Base-by-base conservation (phyloP, 2,113 vertebrate species). In the Crocuta crocuta region DNA sequence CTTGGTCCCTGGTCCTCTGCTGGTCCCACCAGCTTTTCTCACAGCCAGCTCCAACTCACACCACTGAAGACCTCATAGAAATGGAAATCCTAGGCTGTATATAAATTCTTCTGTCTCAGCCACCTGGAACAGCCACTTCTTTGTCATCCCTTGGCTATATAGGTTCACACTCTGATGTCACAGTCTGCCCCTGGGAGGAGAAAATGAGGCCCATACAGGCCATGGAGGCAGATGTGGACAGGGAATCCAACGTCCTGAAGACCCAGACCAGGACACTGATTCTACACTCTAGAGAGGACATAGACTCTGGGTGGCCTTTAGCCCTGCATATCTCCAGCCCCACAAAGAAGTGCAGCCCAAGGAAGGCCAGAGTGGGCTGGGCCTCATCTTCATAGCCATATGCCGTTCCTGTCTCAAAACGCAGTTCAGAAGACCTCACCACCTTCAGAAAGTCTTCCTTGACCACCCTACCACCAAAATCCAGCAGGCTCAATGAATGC, bases 321-420 rank as follows among this genome's bases (percentile, higher is more conserved):
- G 35, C 5, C 10, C 86, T 92, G 31, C 39, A 70, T 23, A 70
- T 21, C 48, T n/a, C 4, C 48, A 81, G 58, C 3, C 26, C 81
- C 58, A n/a, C 10, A 26, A 61, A 84, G 48, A 90, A 6, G 0
- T 66, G 39, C 23, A 63, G 28, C 80, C 17, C 1, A 39, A 33
- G 12, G 15, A 93, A 16, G 35, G 19, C 2, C 33, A 74, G 12
- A n/a, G 5, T 13, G 24, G 28, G 26, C 28, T 66, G 31, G 39
- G 71, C 35, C 55, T 91, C 31, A 43, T 10, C 39, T 73, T 68
- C 45, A 8, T 83, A 79, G 48, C 39, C n/a, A 79, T 61, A 48
- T 39, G 7, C 82, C 61, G 45, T 8, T 92, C 26, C 61, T 79
- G 79, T 83, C 91, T 89, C 73, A 93, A 95, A 95, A 89, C 19